Base-by-base conservation (phyloP, 2,113 vertebrate genomes). In the Smithornis capensis region DNA sequence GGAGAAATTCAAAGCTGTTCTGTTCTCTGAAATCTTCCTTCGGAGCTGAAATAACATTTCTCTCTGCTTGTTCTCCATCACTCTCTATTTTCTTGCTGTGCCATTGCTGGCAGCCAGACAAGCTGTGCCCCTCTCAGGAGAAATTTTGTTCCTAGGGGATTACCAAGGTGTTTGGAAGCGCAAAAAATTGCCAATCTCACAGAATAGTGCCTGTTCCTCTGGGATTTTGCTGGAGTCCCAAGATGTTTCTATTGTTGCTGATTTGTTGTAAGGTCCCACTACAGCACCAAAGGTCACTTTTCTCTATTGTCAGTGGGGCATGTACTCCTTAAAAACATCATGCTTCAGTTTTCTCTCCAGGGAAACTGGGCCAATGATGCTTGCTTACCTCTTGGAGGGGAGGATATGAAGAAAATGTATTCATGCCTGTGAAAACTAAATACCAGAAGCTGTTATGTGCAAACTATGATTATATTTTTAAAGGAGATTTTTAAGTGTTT, bases 401-500 rank as follows among this genome's bases (percentile, higher is more conserved):
- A 92, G 42, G 49, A 52, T 86, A 60, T 65, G 90, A 93, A 79
- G 28, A 77, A 87, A 96, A 92, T 71, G 11, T 65, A 76, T 82
- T 95, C 5, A 14, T 89, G 76, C 17, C 56, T 92, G n/a, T 87
- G 80, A 95, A 95, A 93, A 74, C 70, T 87, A 93, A 96, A 83
- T 59, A 91, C 42, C 75, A 90, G 62, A 80, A 89, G 35, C 56
- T 53, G 37, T 87, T 7, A 83, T 95, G 28, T 74, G 74, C 50
- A 62, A 70, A 95, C 47, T 89, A 50, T 85, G 63, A 86, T 92
- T 86, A 71, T 89, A 88, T 94, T 96, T 95, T 91, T 78, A 86
- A 95, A 85, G 24, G 7, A 73, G 68, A 6, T 53, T 92, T 93
- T 90, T 44, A 95, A 93, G 79, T 70, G 79, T 94, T 96, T 94